phyloP scores from a whole-genome alignment of 2,888 invertebrate species.

The Alcis repandata region DNA sequence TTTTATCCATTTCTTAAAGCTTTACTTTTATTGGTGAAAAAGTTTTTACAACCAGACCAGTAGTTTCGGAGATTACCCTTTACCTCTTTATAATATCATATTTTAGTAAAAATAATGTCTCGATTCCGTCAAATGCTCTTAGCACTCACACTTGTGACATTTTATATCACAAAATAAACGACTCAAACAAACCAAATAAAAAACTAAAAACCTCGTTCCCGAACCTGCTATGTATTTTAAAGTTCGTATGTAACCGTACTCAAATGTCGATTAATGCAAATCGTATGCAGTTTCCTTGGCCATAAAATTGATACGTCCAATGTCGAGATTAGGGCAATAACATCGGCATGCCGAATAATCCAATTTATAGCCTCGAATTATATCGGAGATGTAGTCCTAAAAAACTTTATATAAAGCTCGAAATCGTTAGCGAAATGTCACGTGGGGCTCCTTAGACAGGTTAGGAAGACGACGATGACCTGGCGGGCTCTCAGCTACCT shows the following conservation, averaged over 20 bases:
- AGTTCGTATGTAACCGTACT: slow-evolving; percentile 28
- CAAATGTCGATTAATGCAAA: slow-evolving; percentile 39
- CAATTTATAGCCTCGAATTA: slow-evolving; percentile 53
- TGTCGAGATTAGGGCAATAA: slow-evolving; percentile 52
- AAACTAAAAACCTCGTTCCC: slow-evolving; percentile 16
- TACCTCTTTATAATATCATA: no score
- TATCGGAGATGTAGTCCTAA: slow-evolving; percentile 46
- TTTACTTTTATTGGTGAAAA: no score
- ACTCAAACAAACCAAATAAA: slow-evolving; percentile 9
- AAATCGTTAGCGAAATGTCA: slow-evolving; percentile 77
- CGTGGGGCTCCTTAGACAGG: slow-evolving; percentile 73
- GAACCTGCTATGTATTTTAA: slow-evolving; percentile 21
- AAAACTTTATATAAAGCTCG: slow-evolving; percentile 63
- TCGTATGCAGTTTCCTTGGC: slow-evolving; percentile 36
- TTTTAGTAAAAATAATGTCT: background rate
- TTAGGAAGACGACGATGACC: slow-evolving; percentile 81
- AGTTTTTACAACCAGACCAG: no score
- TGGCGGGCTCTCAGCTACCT: slow-evolving; percentile 70
- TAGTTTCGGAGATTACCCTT: no score
- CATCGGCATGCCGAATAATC: slow-evolving; percentile 37
- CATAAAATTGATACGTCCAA: slow-evolving; percentile 44
- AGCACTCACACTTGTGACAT: slow-evolving; percentile 7
- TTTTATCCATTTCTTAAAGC: slow-evolving; percentile 5
- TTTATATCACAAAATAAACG: slow-evolving; percentile 5
- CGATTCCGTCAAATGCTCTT: slow-evolving; percentile 6